Evolutionary conservation across 2,888 invertebrate genomes (phyloP), one percentile per base, ranked within the genome.

Genomic region (Conomelus anceps): DNA sequence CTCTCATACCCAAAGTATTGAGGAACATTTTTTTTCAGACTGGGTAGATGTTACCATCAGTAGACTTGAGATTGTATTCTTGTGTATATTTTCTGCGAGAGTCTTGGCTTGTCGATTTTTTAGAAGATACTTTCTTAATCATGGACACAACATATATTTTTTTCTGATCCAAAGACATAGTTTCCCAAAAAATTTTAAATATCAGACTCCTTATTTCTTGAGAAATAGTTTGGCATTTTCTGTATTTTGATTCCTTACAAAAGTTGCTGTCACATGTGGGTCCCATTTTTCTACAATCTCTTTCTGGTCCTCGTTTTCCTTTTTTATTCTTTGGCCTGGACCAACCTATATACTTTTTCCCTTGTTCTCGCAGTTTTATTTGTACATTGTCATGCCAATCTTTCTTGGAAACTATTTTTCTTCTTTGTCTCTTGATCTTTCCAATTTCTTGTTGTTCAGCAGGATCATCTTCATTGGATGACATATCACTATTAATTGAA

Each of bases 291-390:
- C 89, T 89, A 4, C 34, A 29, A 23, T 85, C 86, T 85, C 89
- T 85, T 26, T 86, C 86, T 26, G 85, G 29, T n/a, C 89, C 86
- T 86, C 86, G 26, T 86, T 86, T 86, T 26, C 34, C 89, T 24
- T 29, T 89, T 0, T 26, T 89, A 26, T 89, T 89, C 84, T 23
- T 22, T 86, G 23, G 26, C 29, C 22, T 85, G 11, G 85, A 17
- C 89, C 85, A 89, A 34, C 89, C 89, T 26, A 26, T n/a, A 26
- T 89, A 89, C 9, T 85, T 86, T 89, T 89, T 86, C 22, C 89
- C 89, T 26, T 22, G 85, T 85, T 34, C 87, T 89, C 6, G 89
- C 89, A 85, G 88, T 89, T 85, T 3, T 23, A 84, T 84, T 22
- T 85, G 85, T 85, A 23, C 86, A 26, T 23, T 86, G 20, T 89